Conservation (phyloP, 2,888 invertebrate species). For the Chorisops tibialis region DNA sequence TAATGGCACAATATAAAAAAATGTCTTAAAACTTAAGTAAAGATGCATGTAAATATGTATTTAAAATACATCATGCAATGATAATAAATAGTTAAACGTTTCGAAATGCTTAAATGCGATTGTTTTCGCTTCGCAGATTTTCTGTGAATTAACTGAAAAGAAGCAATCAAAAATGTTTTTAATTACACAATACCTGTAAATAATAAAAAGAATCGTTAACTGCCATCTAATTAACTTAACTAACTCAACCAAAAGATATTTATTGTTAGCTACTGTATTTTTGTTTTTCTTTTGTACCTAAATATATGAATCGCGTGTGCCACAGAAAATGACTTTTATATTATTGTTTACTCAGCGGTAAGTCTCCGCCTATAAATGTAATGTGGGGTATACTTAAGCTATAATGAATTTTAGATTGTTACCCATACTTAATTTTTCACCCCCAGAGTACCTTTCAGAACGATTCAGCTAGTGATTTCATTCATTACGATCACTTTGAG, state of each 20-base stretch:
- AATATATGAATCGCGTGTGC: conserved; percentile 21
- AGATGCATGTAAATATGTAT: too few relatives aligned
- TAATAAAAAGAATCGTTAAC: background rate
- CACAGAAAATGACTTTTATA: conserved; percentile 16
- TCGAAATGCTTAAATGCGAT: background rate
- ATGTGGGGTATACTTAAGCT: too few relatives aligned
- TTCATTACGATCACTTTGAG: conserved; percentile 17
- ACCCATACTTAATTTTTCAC: too few relatives aligned
- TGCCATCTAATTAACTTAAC: conserved; percentile 15
- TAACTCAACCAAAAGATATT: conserved; percentile 16
- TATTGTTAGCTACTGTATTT: conserved; percentile 5
- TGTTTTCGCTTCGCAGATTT: background rate
- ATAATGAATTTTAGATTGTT: too few relatives aligned
- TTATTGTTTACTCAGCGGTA: background rate
- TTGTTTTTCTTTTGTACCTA: background rate
- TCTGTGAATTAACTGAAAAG: background rate
- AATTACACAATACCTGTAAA: too few relatives aligned
- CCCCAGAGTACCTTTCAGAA: too few relatives aligned
- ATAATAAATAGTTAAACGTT: too few relatives aligned
- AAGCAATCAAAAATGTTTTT: too few relatives aligned
- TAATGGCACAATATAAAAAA: too few relatives aligned
- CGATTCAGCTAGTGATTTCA: background rate
- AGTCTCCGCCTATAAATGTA: too few relatives aligned
- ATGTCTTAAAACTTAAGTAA: too few relatives aligned
- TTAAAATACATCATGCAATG: too few relatives aligned